Conservation (phyloP, 1,140 invertebrate genomes). For the Muscidifurax raptorellus region DNA sequence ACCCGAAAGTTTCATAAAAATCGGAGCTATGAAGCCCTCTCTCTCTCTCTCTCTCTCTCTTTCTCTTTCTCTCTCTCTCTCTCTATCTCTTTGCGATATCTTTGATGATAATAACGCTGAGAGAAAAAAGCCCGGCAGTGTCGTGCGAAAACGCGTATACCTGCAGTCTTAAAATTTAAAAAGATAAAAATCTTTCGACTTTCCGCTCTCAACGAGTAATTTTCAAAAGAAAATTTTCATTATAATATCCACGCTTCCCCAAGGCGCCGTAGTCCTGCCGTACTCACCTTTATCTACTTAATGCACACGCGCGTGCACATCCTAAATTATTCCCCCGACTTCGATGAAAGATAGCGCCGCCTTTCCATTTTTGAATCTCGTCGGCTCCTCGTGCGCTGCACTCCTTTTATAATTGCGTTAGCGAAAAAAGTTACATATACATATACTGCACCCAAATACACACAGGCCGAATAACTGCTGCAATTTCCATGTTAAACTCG, state of each 20-base stretch:
- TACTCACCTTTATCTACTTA: not conserved
- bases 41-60: not conserved
- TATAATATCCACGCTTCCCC: not conserved
- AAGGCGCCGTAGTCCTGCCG: not conserved
- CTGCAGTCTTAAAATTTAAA: no score
- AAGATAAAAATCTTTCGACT: not conserved
- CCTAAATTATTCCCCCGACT: not conserved
- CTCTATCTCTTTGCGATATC: no score
- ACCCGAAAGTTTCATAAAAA: not conserved
- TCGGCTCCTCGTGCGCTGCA: no score
- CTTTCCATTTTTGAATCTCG: no score
- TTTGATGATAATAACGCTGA: no score
- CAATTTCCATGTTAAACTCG: not conserved
- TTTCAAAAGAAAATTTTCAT: not conserved
- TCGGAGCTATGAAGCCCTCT: not conserved
- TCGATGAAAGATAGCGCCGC: not conserved
- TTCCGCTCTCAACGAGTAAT: not conserved
- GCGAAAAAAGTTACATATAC: no score
- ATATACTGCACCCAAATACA: no score
- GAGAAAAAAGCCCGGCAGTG: no score
- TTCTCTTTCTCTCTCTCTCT: no score
- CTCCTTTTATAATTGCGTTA: no score
- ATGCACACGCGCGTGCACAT: not conserved
- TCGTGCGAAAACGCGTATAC: no score
- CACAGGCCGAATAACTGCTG: not conserved